phyloP scores from a whole-genome alignment of 2,888 invertebrate genomes.

The Acronicta psi region DNA sequence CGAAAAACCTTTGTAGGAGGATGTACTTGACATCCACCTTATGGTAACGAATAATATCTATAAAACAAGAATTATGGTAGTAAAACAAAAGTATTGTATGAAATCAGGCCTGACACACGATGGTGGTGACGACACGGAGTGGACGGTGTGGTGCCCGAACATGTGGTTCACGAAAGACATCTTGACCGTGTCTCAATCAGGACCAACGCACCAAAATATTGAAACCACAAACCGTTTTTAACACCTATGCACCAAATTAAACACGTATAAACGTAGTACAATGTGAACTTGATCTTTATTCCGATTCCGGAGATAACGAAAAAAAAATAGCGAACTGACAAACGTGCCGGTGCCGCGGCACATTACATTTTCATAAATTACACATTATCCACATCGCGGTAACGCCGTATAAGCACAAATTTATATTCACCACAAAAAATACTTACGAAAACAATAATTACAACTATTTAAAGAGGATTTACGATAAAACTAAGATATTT shows the following conservation, averaged over 20 bases:
- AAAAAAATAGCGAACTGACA: conserved; percentile 83
- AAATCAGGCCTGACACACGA: conserved; percentile 66
- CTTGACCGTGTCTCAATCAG: conserved; percentile 75
- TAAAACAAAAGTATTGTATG: conserved; percentile 50
- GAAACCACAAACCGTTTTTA: conserved; percentile 66
- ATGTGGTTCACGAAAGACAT: conserved; percentile 85
- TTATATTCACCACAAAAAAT: conserved; percentile 83
- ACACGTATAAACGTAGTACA: conserved; percentile 59
- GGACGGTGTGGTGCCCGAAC: conserved; percentile 77
- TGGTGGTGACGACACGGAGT: conserved; percentile 63
- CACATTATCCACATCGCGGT: conserved; percentile 81
- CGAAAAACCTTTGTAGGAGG: conserved; percentile 66
- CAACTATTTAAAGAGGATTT: conserved; percentile 81
- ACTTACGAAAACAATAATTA: conserved; percentile 86
- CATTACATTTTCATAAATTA: conserved; percentile 76
- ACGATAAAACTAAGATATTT: conserved; percentile 88
- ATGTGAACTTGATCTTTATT: conserved; percentile 71
- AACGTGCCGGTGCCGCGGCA: conserved; percentile 86
- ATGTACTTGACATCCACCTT: conserved; percentile 43
- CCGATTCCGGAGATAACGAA: conserved; percentile 69
- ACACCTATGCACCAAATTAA: conserved; percentile 63
- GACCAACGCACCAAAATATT: conserved; percentile 67
- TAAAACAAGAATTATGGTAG: conserved; percentile 28
- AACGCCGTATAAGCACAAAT: conserved; percentile 76
- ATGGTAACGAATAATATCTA: conserved; percentile 51